Conservation (phyloP, 2,113 vertebrate genomes). For the Gallinago undulata region DNA sequence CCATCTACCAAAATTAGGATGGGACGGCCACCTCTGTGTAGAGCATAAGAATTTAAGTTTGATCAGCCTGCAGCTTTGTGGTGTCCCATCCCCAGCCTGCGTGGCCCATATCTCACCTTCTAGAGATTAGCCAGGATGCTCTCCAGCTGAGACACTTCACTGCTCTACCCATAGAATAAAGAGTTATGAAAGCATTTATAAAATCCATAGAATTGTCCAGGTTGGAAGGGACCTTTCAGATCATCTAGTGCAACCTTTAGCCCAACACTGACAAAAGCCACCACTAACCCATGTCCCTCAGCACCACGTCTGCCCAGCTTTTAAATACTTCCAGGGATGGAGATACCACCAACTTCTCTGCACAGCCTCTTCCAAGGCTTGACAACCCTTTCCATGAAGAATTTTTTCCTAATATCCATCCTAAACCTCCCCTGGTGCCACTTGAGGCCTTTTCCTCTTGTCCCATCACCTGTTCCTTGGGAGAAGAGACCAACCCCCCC, state of each 20-base stretch:
- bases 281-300: background rate
- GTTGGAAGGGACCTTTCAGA: background rate
- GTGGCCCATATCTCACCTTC: background rate
- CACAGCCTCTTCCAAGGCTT: background rate
- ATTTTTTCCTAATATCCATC: background rate
- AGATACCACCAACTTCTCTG: background rate
- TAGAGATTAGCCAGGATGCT: fast-evolving
- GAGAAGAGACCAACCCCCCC: background rate
- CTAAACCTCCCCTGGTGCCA: background rate
- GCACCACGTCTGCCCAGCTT: background rate
- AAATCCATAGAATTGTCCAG: background rate
- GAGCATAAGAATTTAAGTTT: background rate
- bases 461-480: background rate
- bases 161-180: fast-evolving
- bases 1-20: background rate
- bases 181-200: background rate
- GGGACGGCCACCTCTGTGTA: fast-evolving
- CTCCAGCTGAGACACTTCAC: background rate
- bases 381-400: background rate
- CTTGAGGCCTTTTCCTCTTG: background rate
- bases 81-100: background rate
- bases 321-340: background rate
- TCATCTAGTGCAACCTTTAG: background rate
- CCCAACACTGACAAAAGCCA: background rate
- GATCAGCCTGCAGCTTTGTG: background rate